Base-by-base conservation (phyloP, 92 coral and sea anemone species). In the Epizoanthus illoricatus region DNA sequence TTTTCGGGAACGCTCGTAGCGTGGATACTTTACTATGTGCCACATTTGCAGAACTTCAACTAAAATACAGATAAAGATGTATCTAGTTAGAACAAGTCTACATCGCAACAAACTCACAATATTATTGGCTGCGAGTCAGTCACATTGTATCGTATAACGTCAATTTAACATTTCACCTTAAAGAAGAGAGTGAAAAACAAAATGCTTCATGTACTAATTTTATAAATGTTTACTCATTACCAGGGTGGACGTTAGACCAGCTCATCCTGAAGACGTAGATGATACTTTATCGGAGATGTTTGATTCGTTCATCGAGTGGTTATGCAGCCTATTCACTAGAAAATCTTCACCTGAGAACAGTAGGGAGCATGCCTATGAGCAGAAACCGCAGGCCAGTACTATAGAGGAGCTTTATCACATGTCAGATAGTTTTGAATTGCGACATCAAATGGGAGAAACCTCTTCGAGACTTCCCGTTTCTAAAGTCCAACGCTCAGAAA, bases 211-310 rank as follows among this genome's bases (percentile, higher is more conserved):
- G 9, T 71, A 2, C 16, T 16, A 13, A 43, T 72, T 49, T 13
- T 15, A 17, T 33, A 4, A 20, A 18, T 15, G 15, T 60, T 33
- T 67, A 1, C 13, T 33, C n/a, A 8, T 62, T 63, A 41, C 24
- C 69, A 78, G 82, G 60, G 12, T 78, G 11, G 82, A 78, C 19
- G 82, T 78, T 12, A 78, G 41, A 45, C 82, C 82, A 4, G 45
- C 69, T 21, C 15, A 63, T 28, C 82, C 82, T 1, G 82, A 78
- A 40, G 82, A 78, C 54, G 42, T 70, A 19, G 82, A 78, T 24
- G 72, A 78, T 70, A 78, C 59, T 42, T 28, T 78, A 24, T 78
- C 71, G 9, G 82, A 62, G 20, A 28, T 62, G 15, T 43, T 78
- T 63, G 20, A 58, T 1, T 13, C 49, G n/a, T 78, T 58, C 19